phyloP scores from a whole-genome alignment of 2,113 vertebrate genomes.

The Cariama cristata region DNA sequence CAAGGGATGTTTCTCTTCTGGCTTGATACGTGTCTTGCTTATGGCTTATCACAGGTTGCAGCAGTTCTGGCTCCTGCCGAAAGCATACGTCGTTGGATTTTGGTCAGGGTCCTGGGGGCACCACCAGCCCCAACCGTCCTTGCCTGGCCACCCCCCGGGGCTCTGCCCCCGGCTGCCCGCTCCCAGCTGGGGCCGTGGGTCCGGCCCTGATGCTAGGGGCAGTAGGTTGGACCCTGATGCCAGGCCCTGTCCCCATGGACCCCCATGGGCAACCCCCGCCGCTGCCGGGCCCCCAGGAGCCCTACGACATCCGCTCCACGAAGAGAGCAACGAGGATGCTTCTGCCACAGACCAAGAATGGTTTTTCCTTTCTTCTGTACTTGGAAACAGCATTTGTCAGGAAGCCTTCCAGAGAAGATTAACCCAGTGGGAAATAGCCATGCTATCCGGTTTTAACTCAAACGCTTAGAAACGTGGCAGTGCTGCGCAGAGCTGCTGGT shows the following conservation, averaged over 20 bases:
- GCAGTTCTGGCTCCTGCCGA: not conserved
- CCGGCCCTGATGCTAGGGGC: not conserved
- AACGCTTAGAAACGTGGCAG: not conserved
- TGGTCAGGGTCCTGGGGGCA: not conserved
- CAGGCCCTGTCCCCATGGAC: rapidly evolving
- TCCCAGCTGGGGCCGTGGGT: not conserved
- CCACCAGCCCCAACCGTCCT: not conserved
- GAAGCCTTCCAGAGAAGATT: not conserved
- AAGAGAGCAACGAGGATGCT: not conserved
- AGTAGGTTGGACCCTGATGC: not conserved
- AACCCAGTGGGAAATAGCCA: not conserved
- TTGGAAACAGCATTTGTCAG: not conserved
- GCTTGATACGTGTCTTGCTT: not conserved
- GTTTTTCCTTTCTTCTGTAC: not conserved
- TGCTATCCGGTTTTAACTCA: not conserved
- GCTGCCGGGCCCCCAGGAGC: not conserved
- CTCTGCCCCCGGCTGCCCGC: not conserved
- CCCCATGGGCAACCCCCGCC: rapidly evolving
- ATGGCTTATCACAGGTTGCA: not conserved
- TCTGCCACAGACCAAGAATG: not conserved
- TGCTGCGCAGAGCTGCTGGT: not conserved
- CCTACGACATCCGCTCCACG: not conserved
- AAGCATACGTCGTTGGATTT: not conserved
- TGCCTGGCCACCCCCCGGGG: not conserved
- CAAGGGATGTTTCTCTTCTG: not conserved